phyloP scores from a whole-genome alignment of 2,797 vertebrate genomes.

The Sebastes umbrosus region DNA sequence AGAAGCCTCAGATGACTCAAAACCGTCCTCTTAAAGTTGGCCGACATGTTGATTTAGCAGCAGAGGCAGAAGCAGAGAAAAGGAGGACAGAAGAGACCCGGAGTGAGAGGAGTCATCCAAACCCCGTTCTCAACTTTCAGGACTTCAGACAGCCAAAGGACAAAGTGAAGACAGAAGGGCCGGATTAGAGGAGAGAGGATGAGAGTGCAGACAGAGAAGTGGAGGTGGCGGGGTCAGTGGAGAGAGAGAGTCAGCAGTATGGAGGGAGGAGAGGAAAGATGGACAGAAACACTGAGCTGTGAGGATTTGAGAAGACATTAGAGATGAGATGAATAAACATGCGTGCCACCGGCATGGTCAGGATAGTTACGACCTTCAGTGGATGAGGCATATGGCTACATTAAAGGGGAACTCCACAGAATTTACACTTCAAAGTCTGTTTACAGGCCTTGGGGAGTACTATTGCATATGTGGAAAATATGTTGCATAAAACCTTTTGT shows the following conservation, averaged over 20 bases:
- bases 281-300: slow-evolving; percentile 15
- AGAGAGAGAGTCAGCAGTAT: neutral
- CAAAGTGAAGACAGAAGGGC: slow-evolving; percentile 26
- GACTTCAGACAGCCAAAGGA: slow-evolving; percentile 7
- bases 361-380: neutral
- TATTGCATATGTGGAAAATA: no score
- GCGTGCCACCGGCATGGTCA: neutral
- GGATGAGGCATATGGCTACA: neutral
- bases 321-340: neutral
- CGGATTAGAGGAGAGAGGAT: slow-evolving; percentile 1
- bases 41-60: slow-evolving; percentile 21
- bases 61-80: neutral
- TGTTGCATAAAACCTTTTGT: neutral
- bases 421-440: no score
- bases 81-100: slow-evolving; percentile 4
- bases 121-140: slow-evolving; percentile 22
- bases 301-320: neutral
- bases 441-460: no score
- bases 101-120: slow-evolving; percentile 29
- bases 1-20: neutral
- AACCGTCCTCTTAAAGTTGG: slow-evolving; percentile 6
- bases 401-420: neutral
- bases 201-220: neutral
- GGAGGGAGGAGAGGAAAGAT: neutral
- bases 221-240: neutral